A percentile compares a stretch with the other conserved stretches of the same genome.
phyloP scores from a whole-genome alignment of 1,140 invertebrate species.

The Drosophila yakuba region DNA sequence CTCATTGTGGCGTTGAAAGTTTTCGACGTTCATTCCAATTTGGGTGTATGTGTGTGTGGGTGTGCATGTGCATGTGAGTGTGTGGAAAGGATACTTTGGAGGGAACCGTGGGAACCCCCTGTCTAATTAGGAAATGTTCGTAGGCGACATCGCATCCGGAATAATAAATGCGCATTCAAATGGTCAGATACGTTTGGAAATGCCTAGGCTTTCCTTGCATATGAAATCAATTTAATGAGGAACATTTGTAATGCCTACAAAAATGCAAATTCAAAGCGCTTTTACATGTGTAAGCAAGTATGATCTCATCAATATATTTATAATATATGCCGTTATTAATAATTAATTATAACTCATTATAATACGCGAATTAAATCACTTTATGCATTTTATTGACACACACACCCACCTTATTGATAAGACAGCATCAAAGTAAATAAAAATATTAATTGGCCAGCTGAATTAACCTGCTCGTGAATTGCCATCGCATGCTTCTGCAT shows the following conservation, averaged over 20 bases:
- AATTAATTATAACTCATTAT: neutral
- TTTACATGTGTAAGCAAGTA: neutral
- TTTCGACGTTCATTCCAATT: slow-evolving; percentile 80
- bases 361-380: neutral
- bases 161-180: slow-evolving; percentile 26
- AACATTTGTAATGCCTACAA: neutral
- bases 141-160: slow-evolving; percentile 4
- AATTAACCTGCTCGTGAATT: slow-evolving; percentile 17
- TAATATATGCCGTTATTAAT: neutral
- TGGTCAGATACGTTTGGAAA: neutral
- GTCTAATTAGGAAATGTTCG: slow-evolving; percentile 42
- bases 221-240: neutral
- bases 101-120: slow-evolving; percentile 20
- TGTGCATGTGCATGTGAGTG: slow-evolving; percentile 1
- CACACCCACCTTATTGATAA: slow-evolving; percentile 7
- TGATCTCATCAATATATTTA: neutral
- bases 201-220: neutral
- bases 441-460: slow-evolving; percentile 27
- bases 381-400: neutral
- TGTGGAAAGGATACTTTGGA: slow-evolving; percentile 28
- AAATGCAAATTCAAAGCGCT: neutral
- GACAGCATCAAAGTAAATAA: slow-evolving; percentile 24
- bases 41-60: slow-evolving; percentile 30
- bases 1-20: slow-evolving; percentile 82
- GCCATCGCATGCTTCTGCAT: slow-evolving; percentile 10